A percentile compares a stretch with the other conserved stretches of the same genome.
Evolutionary conservation across 1,140 invertebrate species (phyloP).

Genomic region (Ruditapes philippinarum): DNA sequence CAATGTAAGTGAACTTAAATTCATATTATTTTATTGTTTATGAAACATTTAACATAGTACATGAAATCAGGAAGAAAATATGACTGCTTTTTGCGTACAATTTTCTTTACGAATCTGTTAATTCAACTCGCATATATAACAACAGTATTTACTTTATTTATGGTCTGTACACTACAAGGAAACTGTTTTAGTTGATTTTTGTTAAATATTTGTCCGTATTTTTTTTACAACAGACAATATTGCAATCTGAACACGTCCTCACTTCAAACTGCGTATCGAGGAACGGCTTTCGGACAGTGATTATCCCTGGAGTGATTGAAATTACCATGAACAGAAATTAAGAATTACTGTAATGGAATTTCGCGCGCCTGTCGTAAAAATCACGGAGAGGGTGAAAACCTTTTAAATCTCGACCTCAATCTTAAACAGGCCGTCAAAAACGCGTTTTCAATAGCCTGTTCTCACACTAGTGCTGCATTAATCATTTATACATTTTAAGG

Average conservation of each 20-base stretch:
- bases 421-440: background rate
- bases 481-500: constrained; percentile 12
- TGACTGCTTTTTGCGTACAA: too few species aligned
- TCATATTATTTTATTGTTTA: too few species aligned
- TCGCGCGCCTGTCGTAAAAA: constrained; percentile 32
- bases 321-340: constrained; percentile 40
- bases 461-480: background rate
- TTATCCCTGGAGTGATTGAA: constrained; percentile 9
- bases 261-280: background rate
- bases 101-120: too few species aligned
- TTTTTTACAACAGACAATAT: too few species aligned
- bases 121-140: too few species aligned
- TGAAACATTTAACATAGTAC: too few species aligned
- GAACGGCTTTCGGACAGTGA: background rate
- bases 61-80: too few species aligned
- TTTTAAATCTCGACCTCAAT: constrained; percentile 38
- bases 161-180: too few species aligned
- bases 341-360: constrained; percentile 36
- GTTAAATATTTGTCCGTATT: too few species aligned
- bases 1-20: too few species aligned
- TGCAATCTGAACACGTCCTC: background rate
- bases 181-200: too few species aligned
- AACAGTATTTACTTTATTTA: too few species aligned
- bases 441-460: constrained; percentile 1
- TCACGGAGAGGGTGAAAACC: constrained; percentile 44